Conservation (phyloP, 2,113 vertebrate species). For the Prolemur simus region DNA sequence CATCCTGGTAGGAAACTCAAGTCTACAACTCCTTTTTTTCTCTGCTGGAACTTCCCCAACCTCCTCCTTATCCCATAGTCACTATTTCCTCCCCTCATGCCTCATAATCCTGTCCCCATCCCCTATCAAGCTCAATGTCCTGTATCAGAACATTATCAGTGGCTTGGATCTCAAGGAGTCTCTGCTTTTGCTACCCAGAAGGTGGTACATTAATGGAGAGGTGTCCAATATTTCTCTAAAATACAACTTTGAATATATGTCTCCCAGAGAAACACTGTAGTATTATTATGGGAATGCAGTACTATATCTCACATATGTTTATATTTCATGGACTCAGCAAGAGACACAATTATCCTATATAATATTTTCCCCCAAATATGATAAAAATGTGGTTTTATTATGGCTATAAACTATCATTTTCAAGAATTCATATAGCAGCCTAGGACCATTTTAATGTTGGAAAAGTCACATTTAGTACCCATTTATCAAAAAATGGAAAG, state of each 20-base stretch:
- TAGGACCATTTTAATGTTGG: neutral
- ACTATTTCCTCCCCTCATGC: neutral
- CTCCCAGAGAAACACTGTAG: neutral
- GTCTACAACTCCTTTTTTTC: neutral
- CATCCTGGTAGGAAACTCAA: neutral
- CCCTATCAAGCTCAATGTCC: neutral
- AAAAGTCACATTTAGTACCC: slow-evolving; percentile 10
- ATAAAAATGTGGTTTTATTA: neutral
- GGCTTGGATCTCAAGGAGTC: neutral
- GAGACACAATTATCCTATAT: neutral
- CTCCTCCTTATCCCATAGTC: neutral
- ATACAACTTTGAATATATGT: neutral
- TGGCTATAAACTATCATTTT: slow-evolving; percentile 6
- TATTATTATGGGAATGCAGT: neutral
- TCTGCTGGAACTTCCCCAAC: neutral
- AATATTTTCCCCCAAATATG: neutral
- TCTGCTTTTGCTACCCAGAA: neutral
- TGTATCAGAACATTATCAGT: neutral
- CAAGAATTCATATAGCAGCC: neutral
- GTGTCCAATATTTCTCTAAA: neutral
- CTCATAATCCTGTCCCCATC: neutral
- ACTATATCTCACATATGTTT: neutral
- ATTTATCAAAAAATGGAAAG: slow-evolving; percentile 43
- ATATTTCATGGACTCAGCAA: neutral
- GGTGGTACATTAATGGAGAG: neutral